Conservation (phyloP, 2,797 vertebrate genomes). For the Anabacerthia variegaticeps region DNA sequence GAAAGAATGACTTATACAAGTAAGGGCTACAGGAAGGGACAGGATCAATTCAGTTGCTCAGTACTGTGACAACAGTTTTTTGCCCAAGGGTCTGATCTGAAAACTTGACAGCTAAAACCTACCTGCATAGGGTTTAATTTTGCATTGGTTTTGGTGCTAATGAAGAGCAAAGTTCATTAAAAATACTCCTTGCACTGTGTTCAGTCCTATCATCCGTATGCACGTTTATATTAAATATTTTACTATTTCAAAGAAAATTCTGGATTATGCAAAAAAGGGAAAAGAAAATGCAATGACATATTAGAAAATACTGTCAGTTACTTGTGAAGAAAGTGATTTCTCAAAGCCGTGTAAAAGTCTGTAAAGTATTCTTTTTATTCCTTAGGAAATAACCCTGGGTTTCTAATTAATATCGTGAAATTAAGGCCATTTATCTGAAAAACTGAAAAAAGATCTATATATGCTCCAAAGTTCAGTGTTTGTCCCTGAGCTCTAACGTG, state of each 20-base stretch:
- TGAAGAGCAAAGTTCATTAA: not conserved
- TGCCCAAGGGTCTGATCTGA: not conserved
- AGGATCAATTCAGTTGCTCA: not conserved
- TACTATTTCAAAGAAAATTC: not conserved
- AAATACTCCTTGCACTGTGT: not conserved
- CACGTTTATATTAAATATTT: not conserved
- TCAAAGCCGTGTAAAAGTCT: slow-evolving; percentile 52
- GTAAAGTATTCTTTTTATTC: slow-evolving; percentile 64
- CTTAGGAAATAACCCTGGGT: slow-evolving; percentile 69
- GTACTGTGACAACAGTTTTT: not conserved
- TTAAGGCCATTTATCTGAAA: slow-evolving; percentile 70
- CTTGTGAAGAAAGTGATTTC: slow-evolving; percentile 39
- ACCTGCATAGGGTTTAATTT: not conserved
- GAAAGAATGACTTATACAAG: not conserved
- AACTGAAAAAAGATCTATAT: slow-evolving; percentile 64
- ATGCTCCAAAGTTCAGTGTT: slow-evolving; percentile 66
- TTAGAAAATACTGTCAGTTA: not conserved
- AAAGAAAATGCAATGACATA: not conserved
- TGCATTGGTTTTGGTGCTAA: not conserved
- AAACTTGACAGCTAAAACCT: not conserved
- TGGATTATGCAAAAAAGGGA: not conserved
- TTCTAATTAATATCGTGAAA: slow-evolving; percentile 71
- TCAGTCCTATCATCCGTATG: not conserved
- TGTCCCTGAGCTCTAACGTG: slow-evolving; percentile 68
- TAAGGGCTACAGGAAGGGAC: not conserved